Conservation (phyloP, 2,888 invertebrate species). For the Mythimna impura region DNA sequence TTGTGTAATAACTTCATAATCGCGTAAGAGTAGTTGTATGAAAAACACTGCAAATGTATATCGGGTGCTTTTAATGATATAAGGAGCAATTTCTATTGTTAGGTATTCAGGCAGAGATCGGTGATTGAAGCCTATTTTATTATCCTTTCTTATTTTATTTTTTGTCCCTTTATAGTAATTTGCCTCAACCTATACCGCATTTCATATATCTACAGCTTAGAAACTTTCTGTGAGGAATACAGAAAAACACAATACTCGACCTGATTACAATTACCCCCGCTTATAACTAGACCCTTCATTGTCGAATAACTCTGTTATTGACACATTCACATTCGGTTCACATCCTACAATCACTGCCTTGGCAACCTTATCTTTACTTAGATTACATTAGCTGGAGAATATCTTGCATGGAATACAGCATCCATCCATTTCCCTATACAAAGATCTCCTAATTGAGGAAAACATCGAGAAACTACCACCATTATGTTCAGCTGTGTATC, state of each 20-base stretch:
- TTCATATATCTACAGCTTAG: neutral
- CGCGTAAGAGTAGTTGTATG: too few species aligned
- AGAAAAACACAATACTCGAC: slow-evolving; percentile 18
- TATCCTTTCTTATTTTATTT: neutral
- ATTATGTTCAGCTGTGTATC: neutral
- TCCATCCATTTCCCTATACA: neutral
- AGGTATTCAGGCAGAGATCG: too few species aligned
- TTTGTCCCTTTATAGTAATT: neutral
- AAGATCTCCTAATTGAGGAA: slow-evolving; percentile 5
- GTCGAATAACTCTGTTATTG: slow-evolving; percentile 4
- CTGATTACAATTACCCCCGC: slow-evolving; percentile 28
- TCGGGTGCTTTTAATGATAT: too few species aligned
- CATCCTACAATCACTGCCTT: slow-evolving; percentile 13
- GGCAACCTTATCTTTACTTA: slow-evolving; percentile 16
- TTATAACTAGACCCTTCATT: slow-evolving; percentile 16
- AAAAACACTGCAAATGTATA: too few species aligned
- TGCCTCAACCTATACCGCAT: neutral
- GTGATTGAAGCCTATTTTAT: too few species aligned
- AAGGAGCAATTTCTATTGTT: too few species aligned
- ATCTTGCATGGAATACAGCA: neutral
- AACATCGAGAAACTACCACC: neutral
- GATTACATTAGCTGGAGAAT: neutral
- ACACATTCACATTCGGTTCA: slow-evolving; percentile 36
- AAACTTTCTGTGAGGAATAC: slow-evolving; percentile 2
- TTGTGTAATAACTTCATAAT: too few species aligned